These are phyloP conservation scores for Montifringilla adamsi DNA, from an alignment of 2,113 vertebrate genomes.

Conservation along the genomic window DNA sequence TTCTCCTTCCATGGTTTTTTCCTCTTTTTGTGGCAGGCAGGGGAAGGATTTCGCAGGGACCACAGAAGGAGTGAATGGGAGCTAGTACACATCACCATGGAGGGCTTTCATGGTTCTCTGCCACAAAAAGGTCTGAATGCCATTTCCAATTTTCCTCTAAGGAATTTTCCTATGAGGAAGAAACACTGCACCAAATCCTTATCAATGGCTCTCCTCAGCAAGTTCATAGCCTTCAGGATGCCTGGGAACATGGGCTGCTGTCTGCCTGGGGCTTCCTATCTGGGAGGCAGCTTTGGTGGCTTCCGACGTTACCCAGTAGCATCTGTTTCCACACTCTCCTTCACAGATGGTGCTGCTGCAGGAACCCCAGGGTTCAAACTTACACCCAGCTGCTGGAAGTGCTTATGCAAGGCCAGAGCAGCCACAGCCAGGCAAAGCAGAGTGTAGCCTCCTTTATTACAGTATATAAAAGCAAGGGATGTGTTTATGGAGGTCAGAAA, in stretches of 20 bases:
- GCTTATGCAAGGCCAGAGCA: constrained; percentile 3
- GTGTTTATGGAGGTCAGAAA: constrained; percentile 50
- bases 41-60: background rate
- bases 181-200: background rate
- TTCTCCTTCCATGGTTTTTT: background rate
- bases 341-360: constrained; percentile 4
- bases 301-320: background rate
- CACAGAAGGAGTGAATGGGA: background rate
- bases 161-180: background rate
- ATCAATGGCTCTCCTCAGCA: background rate
- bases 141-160: background rate
- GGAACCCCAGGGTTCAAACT: constrained; percentile 21
- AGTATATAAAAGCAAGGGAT: constrained; percentile 15
- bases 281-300: background rate
- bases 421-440: constrained; percentile 24
- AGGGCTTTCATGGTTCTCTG: background rate
- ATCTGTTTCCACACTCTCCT: constrained; percentile 11
- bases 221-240: background rate
- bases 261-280: background rate
- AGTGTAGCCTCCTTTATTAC: background rate
- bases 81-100: background rate
- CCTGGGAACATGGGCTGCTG: background rate
- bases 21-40: background rate
- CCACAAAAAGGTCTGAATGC: background rate
- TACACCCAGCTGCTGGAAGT: constrained; percentile 38